These are phyloP conservation scores for Pelvicachromis taeniatus DNA, from an alignment of 2,113 vertebrate genomes.

Conservation along the genomic window DNA sequence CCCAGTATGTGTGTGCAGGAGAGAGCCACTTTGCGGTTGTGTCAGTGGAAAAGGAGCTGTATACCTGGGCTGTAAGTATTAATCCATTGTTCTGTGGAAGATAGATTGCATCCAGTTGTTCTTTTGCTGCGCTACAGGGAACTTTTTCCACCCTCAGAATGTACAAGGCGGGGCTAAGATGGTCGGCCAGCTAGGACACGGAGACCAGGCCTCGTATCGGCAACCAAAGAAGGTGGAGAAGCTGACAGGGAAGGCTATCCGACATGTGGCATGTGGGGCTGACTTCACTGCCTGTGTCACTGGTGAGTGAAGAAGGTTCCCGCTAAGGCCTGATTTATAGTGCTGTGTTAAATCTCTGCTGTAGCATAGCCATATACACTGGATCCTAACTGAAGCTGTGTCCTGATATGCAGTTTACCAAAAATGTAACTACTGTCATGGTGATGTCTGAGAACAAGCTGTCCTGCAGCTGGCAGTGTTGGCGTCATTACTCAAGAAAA, in stretches of 20 bases:
- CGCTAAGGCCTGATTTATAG: not conserved
- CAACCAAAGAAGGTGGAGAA: constrained; percentile 93
- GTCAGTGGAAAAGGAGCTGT: constrained; percentile 97
- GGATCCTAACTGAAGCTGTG: not conserved
- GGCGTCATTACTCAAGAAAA: not conserved
- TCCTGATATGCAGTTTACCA: not conserved
- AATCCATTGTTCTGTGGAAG: not conserved
- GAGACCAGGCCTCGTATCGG: constrained; percentile 93
- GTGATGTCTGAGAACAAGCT: not conserved
- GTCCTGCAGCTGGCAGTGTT: not conserved
- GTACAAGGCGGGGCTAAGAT: constrained; percentile 95
- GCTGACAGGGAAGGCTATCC: constrained; percentile 91
- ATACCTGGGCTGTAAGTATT: constrained; percentile 95
- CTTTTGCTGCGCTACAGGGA: not conserved
- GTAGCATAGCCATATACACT: not conserved
- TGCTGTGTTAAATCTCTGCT: not conserved
- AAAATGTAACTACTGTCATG: not conserved
- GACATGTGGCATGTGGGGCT: constrained; percentile 91
- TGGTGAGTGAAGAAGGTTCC: constrained; percentile 66
- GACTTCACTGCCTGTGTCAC: constrained; percentile 95
- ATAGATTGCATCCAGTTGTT: not conserved
- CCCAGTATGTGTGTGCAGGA: constrained; percentile 93
- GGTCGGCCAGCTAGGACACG: constrained; percentile 94
- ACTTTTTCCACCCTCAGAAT: constrained; percentile 72
- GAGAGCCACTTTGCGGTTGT: constrained; percentile 98